Conservation (phyloP, 2,888 invertebrate species). For the Drosophila ustulata region DNA sequence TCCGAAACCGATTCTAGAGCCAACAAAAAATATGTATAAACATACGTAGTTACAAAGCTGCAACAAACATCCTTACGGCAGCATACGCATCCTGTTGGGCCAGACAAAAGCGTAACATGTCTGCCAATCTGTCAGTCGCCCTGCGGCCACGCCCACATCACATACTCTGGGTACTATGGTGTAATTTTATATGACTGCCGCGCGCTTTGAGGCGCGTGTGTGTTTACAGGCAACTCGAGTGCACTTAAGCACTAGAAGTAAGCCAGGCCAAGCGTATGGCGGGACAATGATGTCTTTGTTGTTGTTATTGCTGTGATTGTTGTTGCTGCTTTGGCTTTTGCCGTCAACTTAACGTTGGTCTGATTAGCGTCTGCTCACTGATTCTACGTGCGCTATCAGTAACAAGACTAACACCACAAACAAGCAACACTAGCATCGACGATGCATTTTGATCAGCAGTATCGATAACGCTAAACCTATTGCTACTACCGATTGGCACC, state of each 20-base stretch:
- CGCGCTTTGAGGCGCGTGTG: slow-evolving; percentile 59
- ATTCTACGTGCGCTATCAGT: slow-evolving; percentile 52
- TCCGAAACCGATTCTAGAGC: slow-evolving; percentile 3
- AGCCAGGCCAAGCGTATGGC: slow-evolving; percentile 60
- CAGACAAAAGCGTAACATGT: slow-evolving; percentile 71
- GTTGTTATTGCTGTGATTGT: slow-evolving; percentile 2
- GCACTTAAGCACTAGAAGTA: slow-evolving; percentile 72
- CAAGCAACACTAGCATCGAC: slow-evolving; percentile 13
- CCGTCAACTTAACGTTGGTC: slow-evolving; percentile 33
- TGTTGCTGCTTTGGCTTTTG: slow-evolving; percentile 12
- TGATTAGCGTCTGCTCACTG: slow-evolving; percentile 20
- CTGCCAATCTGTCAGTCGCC: slow-evolving; percentile 39
- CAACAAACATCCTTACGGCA: slow-evolving; percentile 48
- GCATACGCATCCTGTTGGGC: slow-evolving; percentile 57
- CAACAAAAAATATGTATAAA: slow-evolving; percentile 1
- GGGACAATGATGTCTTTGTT: slow-evolving; percentile 25
- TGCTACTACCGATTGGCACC: too few species aligned
- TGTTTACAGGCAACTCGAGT: slow-evolving; percentile 77
- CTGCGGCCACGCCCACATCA: slow-evolving; percentile 35
- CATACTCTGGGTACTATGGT: slow-evolving; percentile 26
- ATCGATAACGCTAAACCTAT: too few species aligned
- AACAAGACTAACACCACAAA: slow-evolving; percentile 8
- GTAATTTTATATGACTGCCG: slow-evolving; percentile 51
- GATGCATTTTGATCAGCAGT: slow-evolving; percentile 14
- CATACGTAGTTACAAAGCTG: slow-evolving; percentile 37